These are phyloP conservation scores for Tinamus guttatus DNA, from an alignment of 2,113 vertebrate species.

Conservation along the genomic window DNA sequence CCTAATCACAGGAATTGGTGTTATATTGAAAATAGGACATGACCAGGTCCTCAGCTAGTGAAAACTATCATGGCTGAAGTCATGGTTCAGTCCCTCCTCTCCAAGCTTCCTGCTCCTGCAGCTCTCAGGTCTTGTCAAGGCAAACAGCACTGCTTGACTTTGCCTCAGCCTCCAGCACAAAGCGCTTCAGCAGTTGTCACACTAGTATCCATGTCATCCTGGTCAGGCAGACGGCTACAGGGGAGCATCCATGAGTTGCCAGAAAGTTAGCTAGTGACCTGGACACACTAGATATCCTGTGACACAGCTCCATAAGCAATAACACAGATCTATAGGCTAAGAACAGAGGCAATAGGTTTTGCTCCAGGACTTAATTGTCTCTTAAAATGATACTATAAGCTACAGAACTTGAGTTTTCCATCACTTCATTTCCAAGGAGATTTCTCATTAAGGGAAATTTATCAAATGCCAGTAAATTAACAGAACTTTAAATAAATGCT, in stretches of 20 bases:
- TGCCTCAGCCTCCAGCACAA: fast-evolving
- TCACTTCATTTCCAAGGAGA: too few species aligned
- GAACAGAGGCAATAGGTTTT: fast-evolving
- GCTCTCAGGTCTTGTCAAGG: neutral
- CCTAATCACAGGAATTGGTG: neutral
- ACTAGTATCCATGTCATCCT: neutral
- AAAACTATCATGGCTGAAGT: neutral
- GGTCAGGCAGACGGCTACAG: neutral
- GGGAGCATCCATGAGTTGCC: neutral
- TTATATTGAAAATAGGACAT: neutral
- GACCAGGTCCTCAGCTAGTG: neutral
- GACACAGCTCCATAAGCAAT: too few species aligned
- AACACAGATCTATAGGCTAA: neutral
- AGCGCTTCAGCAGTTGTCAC: neutral
- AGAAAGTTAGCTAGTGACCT: neutral
- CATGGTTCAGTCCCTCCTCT: neutral
- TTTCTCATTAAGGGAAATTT: fast-evolving
- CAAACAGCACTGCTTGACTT: neutral
- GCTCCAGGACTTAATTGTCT: neutral
- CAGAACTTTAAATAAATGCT: neutral
- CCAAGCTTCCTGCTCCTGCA: neutral
- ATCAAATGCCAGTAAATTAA: neutral
- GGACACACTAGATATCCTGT: neutral
- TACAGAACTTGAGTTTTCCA: neutral
- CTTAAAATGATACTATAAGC: neutral